Conservation (phyloP, 2,797 vertebrate species). For the Lithobates sylvaticus region DNA sequence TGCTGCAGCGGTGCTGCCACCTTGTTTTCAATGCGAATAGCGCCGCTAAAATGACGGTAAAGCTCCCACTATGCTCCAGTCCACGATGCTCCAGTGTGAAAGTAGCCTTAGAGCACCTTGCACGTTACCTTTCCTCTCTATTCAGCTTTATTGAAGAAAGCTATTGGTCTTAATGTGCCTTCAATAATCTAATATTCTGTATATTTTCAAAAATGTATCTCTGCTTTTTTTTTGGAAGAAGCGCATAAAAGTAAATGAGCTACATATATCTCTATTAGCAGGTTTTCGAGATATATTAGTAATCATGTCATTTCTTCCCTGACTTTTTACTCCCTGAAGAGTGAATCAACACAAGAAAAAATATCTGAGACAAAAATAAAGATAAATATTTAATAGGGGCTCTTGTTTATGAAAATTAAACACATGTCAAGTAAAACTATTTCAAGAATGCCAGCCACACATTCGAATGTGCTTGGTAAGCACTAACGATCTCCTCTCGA, state of each 20-base stretch:
- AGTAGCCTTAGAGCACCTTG: no score
- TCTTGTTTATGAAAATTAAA: conserved; percentile 34
- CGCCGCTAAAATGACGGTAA: no score
- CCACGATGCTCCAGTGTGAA: no score
- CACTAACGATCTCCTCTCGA: conserved; percentile 34
- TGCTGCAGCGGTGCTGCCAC: no score
- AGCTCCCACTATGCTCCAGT: no score
- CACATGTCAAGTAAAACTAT: conserved; percentile 28
- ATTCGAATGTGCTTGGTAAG: conserved; percentile 41
- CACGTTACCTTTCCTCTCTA: not conserved
- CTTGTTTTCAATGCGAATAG: no score
- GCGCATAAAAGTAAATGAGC: not conserved
- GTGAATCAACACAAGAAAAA: not conserved
- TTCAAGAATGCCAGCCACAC: not conserved
- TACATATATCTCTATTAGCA: not conserved
- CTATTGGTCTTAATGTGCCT: not conserved
- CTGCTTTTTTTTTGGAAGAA: not conserved
- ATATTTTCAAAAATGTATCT: not conserved
- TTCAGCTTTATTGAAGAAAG: not conserved
- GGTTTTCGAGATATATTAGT: conserved; percentile 1
- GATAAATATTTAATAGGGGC: conserved; percentile 11
- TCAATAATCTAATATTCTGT: not conserved
- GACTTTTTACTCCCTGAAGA: not conserved
- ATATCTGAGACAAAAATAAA: not conserved
- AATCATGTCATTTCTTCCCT: not conserved